Conservation (phyloP, 1,140 invertebrate species). For the Eufriesea mexicana region DNA sequence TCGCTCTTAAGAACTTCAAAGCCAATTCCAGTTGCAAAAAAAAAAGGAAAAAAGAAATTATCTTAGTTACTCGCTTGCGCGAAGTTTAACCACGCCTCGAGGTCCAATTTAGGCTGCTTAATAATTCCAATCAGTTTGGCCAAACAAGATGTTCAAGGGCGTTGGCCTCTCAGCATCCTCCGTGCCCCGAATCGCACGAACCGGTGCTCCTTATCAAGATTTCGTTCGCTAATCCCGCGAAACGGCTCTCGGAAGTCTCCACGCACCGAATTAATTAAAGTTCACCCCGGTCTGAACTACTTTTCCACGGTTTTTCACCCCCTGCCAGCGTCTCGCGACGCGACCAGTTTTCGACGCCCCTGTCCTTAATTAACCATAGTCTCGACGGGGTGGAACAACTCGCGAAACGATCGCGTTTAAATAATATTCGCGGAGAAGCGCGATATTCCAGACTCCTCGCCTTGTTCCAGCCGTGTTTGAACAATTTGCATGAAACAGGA, state of each 20-base stretch:
- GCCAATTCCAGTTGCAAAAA: slow-evolving; percentile 16
- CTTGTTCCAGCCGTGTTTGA: slow-evolving; percentile 16
- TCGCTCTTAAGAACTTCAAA: not conserved
- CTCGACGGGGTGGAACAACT: not conserved
- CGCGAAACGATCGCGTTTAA: slow-evolving; percentile 31
- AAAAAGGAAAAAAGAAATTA: too few relatives aligned
- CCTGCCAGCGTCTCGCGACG: too few relatives aligned
- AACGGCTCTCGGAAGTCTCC: not conserved
- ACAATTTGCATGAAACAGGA: slow-evolving; percentile 45
- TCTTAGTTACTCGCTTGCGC: not conserved
- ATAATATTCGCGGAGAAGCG: slow-evolving; percentile 40
- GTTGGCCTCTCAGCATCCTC: slow-evolving; percentile 5
- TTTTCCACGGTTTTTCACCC: slow-evolving; percentile 36
- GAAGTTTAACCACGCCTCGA: slow-evolving; percentile 1
- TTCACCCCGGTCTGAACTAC: slow-evolving; percentile 48
- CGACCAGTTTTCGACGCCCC: slow-evolving; percentile 14
- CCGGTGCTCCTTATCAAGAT: slow-evolving; percentile 39
- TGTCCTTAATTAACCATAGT: slow-evolving; percentile 55
- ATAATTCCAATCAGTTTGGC: slow-evolving; percentile 23
- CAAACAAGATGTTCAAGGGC: slow-evolving; percentile 2
- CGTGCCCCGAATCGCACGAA: not conserved
- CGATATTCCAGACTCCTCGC: not conserved
- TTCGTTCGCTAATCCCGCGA: slow-evolving; percentile 43
- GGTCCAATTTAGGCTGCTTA: slow-evolving; percentile 15
- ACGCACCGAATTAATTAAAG: slow-evolving; percentile 64